Evolutionary conservation across 2,797 vertebrate species (phyloP), one percentile per base, ranked within the genome.

Genomic region (Hippocampus kuda): DNA sequence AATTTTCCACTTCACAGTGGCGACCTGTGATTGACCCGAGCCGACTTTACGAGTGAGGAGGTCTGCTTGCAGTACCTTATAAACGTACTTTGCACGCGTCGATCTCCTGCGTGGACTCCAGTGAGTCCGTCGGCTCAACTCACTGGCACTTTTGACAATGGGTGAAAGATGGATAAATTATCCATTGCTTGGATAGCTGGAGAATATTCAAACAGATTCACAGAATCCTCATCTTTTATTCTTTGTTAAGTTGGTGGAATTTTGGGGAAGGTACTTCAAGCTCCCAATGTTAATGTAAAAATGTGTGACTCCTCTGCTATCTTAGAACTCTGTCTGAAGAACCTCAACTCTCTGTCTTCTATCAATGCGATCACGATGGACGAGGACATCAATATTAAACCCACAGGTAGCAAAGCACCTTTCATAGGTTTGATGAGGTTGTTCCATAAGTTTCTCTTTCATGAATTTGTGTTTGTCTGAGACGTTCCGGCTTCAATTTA

Each of bases 301-400:
- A n/a, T 38, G 7, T 68, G 6, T 4, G 57, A 0, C 57, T 30
- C 57, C 13, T 27, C 1, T 69, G 70, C 7, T 71, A 83, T 70
- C 82, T 83, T 78, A 99, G 97, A 98, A 83, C 86, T 99, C 53
- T 99, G 97, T 89, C 89, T 99, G 79, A 95, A 91, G 89, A 97
- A 98, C 89, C 88, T 99, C 74, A 95, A 94, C 85, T 90, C 94
- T 80, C 90, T 99, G 86, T 93, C 95, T 67, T 93, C 93, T 72
- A 89, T 94, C 73, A 87, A 90, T 78, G 89, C 98, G 83, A 96
- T 98, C 79, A 85, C 85, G 68, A 97, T 98, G 96, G 94, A 98
- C 82, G 92, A 96, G 81, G 92, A 92, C 68, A 85, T 94, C 81
- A 93, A 94, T 90, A 95, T 98, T 85, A 97, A 94, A 81, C 89